Conservation (phyloP, 1,140 invertebrate species). For the Scylla paramamosain region DNA sequence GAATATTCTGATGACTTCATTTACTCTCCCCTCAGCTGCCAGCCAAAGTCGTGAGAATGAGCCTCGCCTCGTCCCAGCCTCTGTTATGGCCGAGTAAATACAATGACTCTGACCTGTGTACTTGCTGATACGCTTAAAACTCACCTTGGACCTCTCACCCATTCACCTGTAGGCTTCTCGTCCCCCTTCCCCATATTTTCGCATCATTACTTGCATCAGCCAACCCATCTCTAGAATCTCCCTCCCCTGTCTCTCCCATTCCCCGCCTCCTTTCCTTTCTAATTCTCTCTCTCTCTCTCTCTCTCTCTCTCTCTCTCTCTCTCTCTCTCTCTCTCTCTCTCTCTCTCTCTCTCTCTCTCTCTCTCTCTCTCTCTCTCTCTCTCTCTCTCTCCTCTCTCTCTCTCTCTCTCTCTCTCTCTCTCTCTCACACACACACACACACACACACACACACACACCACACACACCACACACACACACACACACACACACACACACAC, state of each 20-base stretch:
- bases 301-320: neutral
- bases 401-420: neutral
- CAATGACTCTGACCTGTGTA: neutral
- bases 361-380: neutral
- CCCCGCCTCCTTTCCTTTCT: neutral
- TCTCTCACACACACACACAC: too few species aligned
- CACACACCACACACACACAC: too few species aligned
- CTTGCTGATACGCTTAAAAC: neutral
- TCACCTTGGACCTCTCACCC: neutral
- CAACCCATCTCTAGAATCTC: too few species aligned
- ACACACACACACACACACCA: too few species aligned
- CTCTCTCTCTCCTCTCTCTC: neutral
- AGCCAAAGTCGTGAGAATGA: neutral
- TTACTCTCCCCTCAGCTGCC: neutral
- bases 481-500: too few species aligned
- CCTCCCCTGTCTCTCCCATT: neutral
- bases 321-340: neutral
- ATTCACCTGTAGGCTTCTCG: neutral
- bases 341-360: too few species aligned
- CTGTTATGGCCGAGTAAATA: neutral
- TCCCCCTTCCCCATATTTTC: neutral
- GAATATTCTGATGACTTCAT: slow-evolving; percentile 13
- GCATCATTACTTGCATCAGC: neutral
- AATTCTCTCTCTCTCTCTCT: neutral
- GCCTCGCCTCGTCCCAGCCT: neutral